Evolutionary conservation across 2,113 vertebrate genomes (phyloP).

Genomic region (Dasyurus viverrinus): DNA sequence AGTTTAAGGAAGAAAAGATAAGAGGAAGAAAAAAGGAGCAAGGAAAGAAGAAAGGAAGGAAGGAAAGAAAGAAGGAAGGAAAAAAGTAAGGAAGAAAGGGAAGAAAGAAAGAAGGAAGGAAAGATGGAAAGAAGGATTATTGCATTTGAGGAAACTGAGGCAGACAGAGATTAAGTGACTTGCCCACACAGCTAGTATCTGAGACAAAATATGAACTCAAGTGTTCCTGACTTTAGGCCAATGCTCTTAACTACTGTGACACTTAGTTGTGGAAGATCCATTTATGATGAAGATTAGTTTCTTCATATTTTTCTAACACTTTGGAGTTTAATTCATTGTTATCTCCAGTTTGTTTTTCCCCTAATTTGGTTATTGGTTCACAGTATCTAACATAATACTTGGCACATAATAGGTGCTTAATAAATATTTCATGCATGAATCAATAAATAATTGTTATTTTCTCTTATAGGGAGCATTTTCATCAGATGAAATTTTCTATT

Average conservation of each 20-base stretch:
- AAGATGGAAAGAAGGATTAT: too few species aligned
- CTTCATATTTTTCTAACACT: background rate
- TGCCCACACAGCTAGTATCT: too few species aligned
- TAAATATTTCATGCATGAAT: slow-evolving; percentile 15
- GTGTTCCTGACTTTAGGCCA: too few species aligned
- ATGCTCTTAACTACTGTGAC: too few species aligned
- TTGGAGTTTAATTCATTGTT: background rate
- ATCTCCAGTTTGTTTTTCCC: background rate
- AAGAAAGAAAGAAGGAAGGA: too few species aligned
- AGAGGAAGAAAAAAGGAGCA: too few species aligned
- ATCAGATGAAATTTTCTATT: background rate
- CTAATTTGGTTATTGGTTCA: background rate
- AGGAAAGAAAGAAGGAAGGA: too few species aligned
- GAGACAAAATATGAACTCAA: too few species aligned
- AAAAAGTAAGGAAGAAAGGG: background rate
- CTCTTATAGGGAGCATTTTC: background rate
- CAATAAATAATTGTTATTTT: background rate
- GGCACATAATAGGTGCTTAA: background rate
- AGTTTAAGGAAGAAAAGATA: background rate
- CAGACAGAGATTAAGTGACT: too few species aligned
- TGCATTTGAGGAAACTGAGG: too few species aligned
- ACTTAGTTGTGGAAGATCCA: background rate
- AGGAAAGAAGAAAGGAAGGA: background rate
- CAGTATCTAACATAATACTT: background rate
- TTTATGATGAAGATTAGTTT: background rate